phyloP scores from a whole-genome alignment of 2,888 invertebrate genomes.

The Malthinus seriepunctatus region DNA sequence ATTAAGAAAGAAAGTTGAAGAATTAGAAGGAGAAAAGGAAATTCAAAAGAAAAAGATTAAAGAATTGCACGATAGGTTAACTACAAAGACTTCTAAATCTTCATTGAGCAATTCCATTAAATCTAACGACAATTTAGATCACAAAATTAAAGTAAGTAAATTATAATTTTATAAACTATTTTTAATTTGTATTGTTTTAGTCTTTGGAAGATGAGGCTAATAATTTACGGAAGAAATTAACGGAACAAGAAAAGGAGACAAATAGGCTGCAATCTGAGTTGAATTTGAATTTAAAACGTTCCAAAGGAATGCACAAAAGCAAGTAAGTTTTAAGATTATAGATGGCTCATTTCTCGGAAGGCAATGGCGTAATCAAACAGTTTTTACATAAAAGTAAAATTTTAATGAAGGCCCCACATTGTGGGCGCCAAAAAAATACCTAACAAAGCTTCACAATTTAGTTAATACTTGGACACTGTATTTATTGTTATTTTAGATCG shows the following conservation, averaged over 20 bases:
- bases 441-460: conserved; percentile 12
- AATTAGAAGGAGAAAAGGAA: conserved; percentile 79
- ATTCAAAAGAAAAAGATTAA: conserved; percentile 73
- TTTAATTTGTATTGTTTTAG: conserved; percentile 48
- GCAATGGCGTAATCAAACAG: no score
- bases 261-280: conserved; percentile 76
- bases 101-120: conserved; percentile 46
- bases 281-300: conserved; percentile 63
- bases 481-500: conserved; percentile 55
- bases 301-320: conserved; percentile 65
- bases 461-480: conserved; percentile 9
- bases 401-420: no score
- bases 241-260: conserved; percentile 81
- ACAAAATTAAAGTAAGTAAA: conserved; percentile 61
- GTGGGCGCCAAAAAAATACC: no score
- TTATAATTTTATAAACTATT: no score
- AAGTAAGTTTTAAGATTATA: conserved; percentile 62
- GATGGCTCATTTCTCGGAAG: no score
- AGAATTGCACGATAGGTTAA: conserved; percentile 75
- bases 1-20: conserved; percentile 80
- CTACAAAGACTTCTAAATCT: conserved; percentile 50
- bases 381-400: no score
- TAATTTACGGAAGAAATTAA: conserved; percentile 73
- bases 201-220: conserved; percentile 73
- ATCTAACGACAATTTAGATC: conserved; percentile 62